Evolutionary conservation across 2,888 invertebrate genomes (phyloP), one percentile per base, ranked within the genome.

Genomic region (Monoplex corrugatus): DNA sequence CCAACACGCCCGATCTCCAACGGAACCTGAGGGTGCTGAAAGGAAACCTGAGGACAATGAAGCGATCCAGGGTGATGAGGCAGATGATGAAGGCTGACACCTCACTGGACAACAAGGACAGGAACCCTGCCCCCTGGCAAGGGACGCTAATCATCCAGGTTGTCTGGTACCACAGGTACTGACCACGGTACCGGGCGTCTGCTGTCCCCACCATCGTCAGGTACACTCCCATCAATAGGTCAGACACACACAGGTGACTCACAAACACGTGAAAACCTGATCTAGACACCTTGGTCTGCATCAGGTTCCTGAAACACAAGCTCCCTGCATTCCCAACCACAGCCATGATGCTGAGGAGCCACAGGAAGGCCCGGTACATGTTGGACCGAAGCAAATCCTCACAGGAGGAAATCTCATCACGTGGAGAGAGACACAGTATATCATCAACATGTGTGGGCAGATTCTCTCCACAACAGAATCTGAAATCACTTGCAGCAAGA

Each of bases 1-100:
- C 87, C 84, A 90, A 87, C 38, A 93, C 90, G 3, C 94, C 93
- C 8, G 88, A 91, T 38, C 91, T 91, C 16, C 91, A 82, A 8
- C 92, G 93, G 50, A 75, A 75, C 19, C 38, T 35, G 1, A 38
- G 19, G 13, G 40, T 75, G 40, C 38, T 75, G 35, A 75, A 75
- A 38, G 75, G 75, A 35, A 75, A 75, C 13, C 19, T 35, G n/a
- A 75, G 75, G 38, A 75, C 75, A 35, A 75, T 35, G 16, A 75
- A 75, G 23, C 75, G 75, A 38, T 75, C 75, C 35, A 75, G 38
- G 10, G 75, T 75, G 23, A 75, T 75, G 8, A 75, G 38, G n/a
- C 75, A 32, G 35, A 75, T 75, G 35, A 75, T 75, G 38, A 75
- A 38, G 3, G 75, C 75, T 38, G 75, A 75, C 75, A 75, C 75